A percentile compares a stretch with the other conserved stretches of the same genome.
Conservation (phyloP, 2,888 invertebrate genomes). For the Rhodophaea formosa region DNA sequence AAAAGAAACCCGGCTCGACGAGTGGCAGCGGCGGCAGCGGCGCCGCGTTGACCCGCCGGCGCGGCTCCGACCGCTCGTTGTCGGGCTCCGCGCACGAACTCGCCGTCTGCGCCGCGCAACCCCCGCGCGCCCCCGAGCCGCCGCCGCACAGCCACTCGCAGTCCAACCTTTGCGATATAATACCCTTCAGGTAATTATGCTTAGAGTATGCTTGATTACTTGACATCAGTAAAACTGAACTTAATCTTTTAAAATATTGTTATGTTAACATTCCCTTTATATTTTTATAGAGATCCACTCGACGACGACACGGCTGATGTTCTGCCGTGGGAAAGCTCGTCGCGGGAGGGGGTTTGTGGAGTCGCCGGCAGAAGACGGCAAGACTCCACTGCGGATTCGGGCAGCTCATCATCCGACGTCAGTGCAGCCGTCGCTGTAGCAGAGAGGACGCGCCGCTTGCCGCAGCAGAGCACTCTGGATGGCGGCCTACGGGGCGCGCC, state of each 20-base stretch:
- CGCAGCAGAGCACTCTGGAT: conserved; percentile 85
- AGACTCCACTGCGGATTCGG: conserved; percentile 86
- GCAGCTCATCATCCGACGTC: conserved; percentile 88
- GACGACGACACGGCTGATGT: conserved; percentile 66
- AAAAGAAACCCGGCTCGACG: conserved; percentile 87
- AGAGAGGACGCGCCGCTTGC: conserved; percentile 83
- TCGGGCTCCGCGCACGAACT: conserved; percentile 92
- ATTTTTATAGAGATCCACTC: conserved; percentile 55
- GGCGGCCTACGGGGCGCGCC: conserved; percentile 80
- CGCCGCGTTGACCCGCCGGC: conserved; percentile 80
- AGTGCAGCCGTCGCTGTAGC: conserved; percentile 79
- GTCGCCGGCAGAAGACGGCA: conserved; percentile 74
- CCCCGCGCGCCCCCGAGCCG: conserved; percentile 82
- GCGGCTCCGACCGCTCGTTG: conserved; percentile 92
- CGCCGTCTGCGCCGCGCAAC: conserved; percentile 85
- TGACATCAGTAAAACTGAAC: neutral
- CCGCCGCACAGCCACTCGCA: conserved; percentile 96
- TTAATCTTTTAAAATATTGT: too few relatives aligned
- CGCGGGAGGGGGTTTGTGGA: conserved; percentile 55
- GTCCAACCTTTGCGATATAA: conserved; percentile 89
- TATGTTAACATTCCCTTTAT: neutral
- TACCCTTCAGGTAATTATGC: conserved; percentile 86
- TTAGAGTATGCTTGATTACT: neutral
- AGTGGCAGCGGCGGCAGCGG: conserved; percentile 57
- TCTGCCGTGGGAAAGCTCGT: conserved; percentile 60